A percentile compares a stretch with the other conserved stretches of the same genome.
Evolutionary conservation across 2,888 invertebrate species (phyloP).

Genomic region (Drosophila ochracea): DNA sequence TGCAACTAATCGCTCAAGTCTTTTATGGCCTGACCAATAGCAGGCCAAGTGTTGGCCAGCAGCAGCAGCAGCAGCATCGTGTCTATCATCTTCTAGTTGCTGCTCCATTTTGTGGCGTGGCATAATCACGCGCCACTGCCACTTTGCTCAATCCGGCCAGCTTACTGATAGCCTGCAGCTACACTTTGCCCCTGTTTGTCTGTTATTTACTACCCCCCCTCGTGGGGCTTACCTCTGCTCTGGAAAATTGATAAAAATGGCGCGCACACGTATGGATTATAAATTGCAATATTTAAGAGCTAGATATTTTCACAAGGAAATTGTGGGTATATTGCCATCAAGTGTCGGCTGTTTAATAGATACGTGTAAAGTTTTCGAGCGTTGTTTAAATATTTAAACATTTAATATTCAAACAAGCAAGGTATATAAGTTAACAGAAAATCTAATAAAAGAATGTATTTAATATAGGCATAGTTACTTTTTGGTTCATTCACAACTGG

Average conservation of each 20-base stretch:
- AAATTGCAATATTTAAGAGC: constrained; percentile 63
- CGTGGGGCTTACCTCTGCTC: neutral
- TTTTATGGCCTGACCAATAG: constrained; percentile 67
- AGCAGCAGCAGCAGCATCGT: constrained; percentile 36
- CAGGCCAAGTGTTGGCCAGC: constrained; percentile 12
- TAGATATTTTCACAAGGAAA: neutral
- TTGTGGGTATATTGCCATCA: constrained; percentile 14
- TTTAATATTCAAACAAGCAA: neutral
- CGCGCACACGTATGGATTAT: constrained; percentile 52
- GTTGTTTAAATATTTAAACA: neutral
- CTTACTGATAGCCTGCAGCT: constrained; percentile 52
- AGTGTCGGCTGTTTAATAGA: constrained; percentile 25
- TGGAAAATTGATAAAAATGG: constrained; percentile 72
- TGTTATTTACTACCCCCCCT: neutral
- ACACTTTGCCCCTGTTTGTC: neutral
- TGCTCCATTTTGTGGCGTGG: constrained; percentile 22
- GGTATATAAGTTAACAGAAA: neutral
- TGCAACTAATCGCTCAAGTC: constrained; percentile 81
- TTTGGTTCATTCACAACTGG: neutral
- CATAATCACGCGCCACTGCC: constrained; percentile 69
- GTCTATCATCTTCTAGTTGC: constrained; percentile 49
- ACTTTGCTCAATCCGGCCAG: constrained; percentile 72
- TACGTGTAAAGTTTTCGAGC: neutral
- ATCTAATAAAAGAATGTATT: neutral
- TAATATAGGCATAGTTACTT: neutral